Conservation (phyloP, 2,888 invertebrate species). For the Drosophila subsilvestris region DNA sequence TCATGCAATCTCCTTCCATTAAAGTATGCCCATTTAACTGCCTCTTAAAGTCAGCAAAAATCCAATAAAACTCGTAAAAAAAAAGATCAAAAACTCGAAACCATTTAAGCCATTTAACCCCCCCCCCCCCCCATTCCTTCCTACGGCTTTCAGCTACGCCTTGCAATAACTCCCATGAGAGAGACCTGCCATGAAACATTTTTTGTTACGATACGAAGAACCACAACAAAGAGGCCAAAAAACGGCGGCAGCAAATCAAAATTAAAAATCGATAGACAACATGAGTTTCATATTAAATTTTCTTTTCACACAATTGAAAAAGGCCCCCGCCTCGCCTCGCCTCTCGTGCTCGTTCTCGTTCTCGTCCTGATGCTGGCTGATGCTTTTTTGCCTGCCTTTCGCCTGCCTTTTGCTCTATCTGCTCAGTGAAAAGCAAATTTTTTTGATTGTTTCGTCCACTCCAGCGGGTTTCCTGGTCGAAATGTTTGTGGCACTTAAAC, state of each 20-base stretch:
- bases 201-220: slow-evolving; percentile 2
- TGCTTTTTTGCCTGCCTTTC: slow-evolving; percentile 11
- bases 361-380: slow-evolving; percentile 17
- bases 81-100: slow-evolving; percentile 22
- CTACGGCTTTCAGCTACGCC: neutral
- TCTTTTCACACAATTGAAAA: slow-evolving; percentile 67
- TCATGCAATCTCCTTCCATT: neutral
- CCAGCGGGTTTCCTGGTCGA: slow-evolving; percentile 37
- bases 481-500: slow-evolving; percentile 69
- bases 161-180: slow-evolving; percentile 2
- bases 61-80: slow-evolving; percentile 1
- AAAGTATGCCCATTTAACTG: neutral
- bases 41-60: neutral
- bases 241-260: slow-evolving; percentile 40
- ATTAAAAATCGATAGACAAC: slow-evolving; percentile 57
- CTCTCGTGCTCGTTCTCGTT: no score
- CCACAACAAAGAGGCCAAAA: slow-evolving; percentile 44
- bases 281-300: slow-evolving; percentile 74
- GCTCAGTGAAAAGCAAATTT: slow-evolving; percentile 46
- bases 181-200: slow-evolving; percentile 1
- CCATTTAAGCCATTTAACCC: slow-evolving; percentile 8
- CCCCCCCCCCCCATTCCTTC: slow-evolving; percentile 2
- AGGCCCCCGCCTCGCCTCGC: no score
- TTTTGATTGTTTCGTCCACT: slow-evolving; percentile 62
- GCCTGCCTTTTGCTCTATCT: slow-evolving; percentile 14